A percentile compares a stretch with the other conserved stretches of the same genome.
phyloP scores from a whole-genome alignment of 2,113 vertebrate species.

The Trachemys scripta region DNA sequence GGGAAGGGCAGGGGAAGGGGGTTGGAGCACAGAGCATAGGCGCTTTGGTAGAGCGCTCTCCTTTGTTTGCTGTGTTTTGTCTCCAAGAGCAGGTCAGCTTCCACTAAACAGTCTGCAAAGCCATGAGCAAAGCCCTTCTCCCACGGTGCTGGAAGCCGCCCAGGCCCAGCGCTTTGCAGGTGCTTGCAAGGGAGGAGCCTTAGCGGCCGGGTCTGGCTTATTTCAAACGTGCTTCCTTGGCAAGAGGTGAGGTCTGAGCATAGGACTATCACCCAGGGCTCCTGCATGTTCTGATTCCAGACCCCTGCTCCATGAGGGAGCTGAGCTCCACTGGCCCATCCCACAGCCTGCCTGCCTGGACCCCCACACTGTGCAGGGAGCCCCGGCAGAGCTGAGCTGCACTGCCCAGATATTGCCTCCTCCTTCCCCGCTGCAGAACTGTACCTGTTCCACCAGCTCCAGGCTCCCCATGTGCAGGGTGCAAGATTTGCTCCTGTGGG shows the following conservation, averaged over 20 bases:
- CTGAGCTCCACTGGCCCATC: neutral
- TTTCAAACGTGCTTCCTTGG: neutral
- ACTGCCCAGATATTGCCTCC: neutral
- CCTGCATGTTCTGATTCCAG: neutral
- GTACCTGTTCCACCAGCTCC: neutral
- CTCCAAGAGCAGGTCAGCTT: neutral
- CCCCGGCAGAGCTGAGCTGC: neutral
- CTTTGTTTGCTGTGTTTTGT: neutral
- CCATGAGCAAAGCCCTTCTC: neutral
- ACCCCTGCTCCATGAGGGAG: neutral
- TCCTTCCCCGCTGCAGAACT: neutral
- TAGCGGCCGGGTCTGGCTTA: neutral
- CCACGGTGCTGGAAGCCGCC: neutral
- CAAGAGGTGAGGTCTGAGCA: neutral
- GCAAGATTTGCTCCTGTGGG: neutral
- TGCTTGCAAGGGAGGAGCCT: neutral
- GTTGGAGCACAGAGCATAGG: neutral
- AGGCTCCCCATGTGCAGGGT: neutral
- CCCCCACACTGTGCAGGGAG: neutral
- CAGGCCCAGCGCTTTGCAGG: neutral
- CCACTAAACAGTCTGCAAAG: neutral
- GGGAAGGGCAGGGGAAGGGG: neutral
- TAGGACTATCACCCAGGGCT: neutral
- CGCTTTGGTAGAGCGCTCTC: neutral
- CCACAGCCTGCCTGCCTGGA: neutral